Evolutionary conservation across 2,797 vertebrate genomes (phyloP), one percentile per base, ranked within the genome.

Genomic region (Cirrhinus mrigala): DNA sequence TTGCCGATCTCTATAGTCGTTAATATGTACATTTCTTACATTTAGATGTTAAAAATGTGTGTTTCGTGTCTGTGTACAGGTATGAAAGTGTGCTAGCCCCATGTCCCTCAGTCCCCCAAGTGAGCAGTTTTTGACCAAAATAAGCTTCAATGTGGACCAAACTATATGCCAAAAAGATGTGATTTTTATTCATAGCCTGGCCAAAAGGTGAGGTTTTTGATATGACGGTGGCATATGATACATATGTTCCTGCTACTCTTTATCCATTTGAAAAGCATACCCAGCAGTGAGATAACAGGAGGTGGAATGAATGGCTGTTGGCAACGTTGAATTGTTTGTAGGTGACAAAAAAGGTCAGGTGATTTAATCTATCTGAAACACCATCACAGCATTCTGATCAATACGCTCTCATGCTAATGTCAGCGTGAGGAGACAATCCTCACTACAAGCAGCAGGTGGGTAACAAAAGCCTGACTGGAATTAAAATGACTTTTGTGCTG

Each of bases 311-410:
- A 79, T 22, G 64, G 50, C 70, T 85, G 76, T 91, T 83, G 60
- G 70, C 78, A 82, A 75, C 56, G 87, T 82, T 75, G 66, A 79
- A 66, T 70, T 83, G 81, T 91, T 85, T 88, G 83, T 54, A 58
- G 78, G 84, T 87, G 90, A 89, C 83, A 87, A 82, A 52, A 44
- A 66, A 87, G 91, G 92, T 93, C 92, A 92, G 90, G 85, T 91
- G 91, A 93, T 94, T 93, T 91, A 93, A 94, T 95, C 91, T 92
- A 92, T 86, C 91, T 89, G 91, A 91, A 91, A 86, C 88, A 88
- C 89, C 90, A 88, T 90, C 86, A 86, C 85, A 83, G 89, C 89
- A 88, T 52, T 84, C 85, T 89, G 90, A 94, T 95, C 93, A 90
- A 94, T 94, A 94, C 87, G 46, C 60, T 87, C 88, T 78, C 89